Evolutionary conservation across 2,888 invertebrate genomes (phyloP).

Genomic region (Alsophila aescularia): DNA sequence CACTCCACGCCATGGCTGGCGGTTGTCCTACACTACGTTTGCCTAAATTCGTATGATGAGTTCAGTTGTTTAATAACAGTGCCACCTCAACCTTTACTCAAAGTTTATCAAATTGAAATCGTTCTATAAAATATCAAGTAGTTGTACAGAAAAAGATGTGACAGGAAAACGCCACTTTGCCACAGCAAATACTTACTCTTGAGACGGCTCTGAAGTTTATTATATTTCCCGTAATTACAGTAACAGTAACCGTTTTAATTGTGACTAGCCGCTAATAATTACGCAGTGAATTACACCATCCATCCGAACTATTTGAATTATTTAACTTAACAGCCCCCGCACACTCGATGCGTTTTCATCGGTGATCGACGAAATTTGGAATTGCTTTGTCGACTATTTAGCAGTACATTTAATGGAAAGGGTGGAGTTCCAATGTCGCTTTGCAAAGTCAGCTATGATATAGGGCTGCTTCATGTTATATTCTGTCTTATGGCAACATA

Average conservation of each 20-base stretch:
- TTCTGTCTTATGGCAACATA: no score
- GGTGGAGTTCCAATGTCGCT: no score
- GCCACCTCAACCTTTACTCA: background rate
- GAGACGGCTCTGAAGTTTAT: slow-evolving; percentile 60
- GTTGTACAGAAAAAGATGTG: slow-evolving; percentile 54
- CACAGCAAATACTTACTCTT: slow-evolving; percentile 38
- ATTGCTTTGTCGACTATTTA: no score
- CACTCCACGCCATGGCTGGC: no score
- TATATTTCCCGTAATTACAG: slow-evolving; percentile 77
- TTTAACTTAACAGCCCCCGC: slow-evolving; percentile 25
- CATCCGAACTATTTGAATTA: slow-evolving; percentile 33
- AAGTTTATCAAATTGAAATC: background rate
- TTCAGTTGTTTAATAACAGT: no score
- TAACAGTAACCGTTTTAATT: slow-evolving; percentile 69
- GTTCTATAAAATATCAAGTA: slow-evolving; percentile 19
- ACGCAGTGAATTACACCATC: slow-evolving; percentile 39
- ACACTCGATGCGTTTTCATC: background rate
- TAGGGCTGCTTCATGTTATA: no score
- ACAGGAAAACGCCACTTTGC: slow-evolving; percentile 64
- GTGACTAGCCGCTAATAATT: slow-evolving; percentile 50
- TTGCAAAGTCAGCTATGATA: no score
- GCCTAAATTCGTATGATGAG: no score
- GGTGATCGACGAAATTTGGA: background rate
- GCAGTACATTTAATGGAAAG: no score
- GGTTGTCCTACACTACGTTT: no score